Evolutionary conservation across 2,113 vertebrate genomes (phyloP).

Genomic region (Malurus cyaneus): DNA sequence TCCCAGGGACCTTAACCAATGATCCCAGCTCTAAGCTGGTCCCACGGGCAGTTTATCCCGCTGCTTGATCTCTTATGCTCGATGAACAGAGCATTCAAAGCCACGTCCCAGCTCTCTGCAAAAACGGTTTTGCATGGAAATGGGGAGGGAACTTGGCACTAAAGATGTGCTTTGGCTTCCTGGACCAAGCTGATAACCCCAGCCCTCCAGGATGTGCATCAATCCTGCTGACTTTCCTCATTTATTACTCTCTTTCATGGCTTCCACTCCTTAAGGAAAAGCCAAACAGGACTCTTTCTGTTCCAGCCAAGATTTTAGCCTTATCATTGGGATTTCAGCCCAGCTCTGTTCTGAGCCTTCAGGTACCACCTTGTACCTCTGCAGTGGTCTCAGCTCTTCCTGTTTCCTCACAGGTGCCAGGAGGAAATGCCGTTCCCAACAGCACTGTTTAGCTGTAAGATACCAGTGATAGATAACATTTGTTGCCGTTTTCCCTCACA

Average conservation of each 20-base stretch:
- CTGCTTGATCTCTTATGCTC: not conserved
- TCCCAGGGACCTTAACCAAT: not conserved
- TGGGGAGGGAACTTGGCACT: not conserved
- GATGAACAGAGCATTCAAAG: not conserved
- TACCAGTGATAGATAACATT: not conserved
- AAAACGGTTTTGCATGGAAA: not conserved
- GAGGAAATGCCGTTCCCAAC: not conserved
- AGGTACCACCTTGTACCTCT: not conserved
- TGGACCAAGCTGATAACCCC: not conserved
- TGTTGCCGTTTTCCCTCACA: not conserved
- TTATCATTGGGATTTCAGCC: not conserved
- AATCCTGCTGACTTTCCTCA: not conserved
- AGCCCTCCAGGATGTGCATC: not conserved
- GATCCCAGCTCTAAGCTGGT: not conserved
- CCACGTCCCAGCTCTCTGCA: not conserved
- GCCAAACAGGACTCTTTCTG: not conserved
- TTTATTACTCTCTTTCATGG: not conserved
- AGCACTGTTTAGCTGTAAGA: not conserved
- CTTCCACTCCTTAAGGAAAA: not conserved
- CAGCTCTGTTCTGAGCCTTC: not conserved
- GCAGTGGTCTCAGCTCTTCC: not conserved
- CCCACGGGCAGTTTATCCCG: fast-evolving
- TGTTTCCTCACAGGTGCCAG: not conserved
- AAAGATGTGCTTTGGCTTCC: not conserved
- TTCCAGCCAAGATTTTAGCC: not conserved